A percentile compares a stretch with the other conserved stretches of the same genome.
Evolutionary conservation across 2,113 vertebrate genomes (phyloP).

Genomic region (Arvicanthis niloticus): DNA sequence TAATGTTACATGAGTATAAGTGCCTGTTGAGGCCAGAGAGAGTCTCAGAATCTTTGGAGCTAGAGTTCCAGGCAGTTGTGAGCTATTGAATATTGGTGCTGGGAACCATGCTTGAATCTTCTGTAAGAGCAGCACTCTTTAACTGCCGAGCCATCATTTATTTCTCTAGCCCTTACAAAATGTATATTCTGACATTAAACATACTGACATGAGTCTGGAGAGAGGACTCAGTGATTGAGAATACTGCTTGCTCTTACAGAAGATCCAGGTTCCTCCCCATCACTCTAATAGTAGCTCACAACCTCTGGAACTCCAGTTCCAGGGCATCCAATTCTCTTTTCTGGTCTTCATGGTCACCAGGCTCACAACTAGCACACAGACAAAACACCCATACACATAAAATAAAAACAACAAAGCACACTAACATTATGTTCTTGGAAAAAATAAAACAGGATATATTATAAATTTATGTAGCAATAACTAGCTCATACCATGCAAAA

Average conservation of each 20-base stretch:
- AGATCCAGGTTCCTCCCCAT: neutral
- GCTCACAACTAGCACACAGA: too few species aligned
- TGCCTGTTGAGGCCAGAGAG: neutral
- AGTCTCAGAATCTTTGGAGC: neutral
- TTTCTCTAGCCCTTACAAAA: neutral
- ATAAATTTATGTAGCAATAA: neutral
- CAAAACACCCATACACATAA: neutral
- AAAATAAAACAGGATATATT: slow-evolving; percentile 84
- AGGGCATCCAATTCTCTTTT: neutral
- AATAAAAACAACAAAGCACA: neutral
- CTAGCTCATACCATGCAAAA: neutral
- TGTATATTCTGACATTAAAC: neutral
- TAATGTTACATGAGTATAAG: neutral
- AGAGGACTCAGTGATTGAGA: neutral
- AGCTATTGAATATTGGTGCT: neutral
- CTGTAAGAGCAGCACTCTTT: neutral
- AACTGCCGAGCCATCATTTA: neutral
- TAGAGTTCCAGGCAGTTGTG: neutral
- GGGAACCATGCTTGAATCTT: neutral
- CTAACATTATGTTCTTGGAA: slow-evolving; percentile 81
- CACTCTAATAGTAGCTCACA: neutral
- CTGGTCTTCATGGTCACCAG: neutral
- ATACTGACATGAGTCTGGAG: neutral
- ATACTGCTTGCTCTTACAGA: neutral
- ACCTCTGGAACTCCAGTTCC: neutral